phyloP scores from a whole-genome alignment of 2,888 invertebrate species.

The Aquatica leii region DNA sequence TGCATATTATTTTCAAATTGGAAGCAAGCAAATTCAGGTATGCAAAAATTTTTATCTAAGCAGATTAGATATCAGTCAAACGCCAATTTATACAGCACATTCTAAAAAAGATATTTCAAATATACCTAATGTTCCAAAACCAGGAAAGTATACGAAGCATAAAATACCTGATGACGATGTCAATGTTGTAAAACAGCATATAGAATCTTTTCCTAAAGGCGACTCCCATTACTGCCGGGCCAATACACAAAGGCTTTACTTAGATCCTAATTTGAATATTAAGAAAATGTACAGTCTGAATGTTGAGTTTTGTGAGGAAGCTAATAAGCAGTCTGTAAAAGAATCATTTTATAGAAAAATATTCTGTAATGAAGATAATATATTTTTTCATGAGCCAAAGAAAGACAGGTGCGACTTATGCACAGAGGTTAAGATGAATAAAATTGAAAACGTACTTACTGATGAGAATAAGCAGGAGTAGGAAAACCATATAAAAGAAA shows the following conservation, averaged over 20 bases:
- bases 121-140: neutral
- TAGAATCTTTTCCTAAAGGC: neutral
- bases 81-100: no score
- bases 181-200: no score
- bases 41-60: neutral
- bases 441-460: neutral
- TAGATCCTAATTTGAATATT: neutral
- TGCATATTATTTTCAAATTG: no score
- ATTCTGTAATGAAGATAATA: constrained; percentile 1
- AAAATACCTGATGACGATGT: no score
- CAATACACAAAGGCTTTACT: neutral
- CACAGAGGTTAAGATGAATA: neutral
- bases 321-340: neutral
- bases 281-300: neutral
- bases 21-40: no score
- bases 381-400: constrained; percentile 6
- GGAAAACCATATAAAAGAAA: neutral
- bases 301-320: neutral
- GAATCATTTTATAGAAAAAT: neutral
- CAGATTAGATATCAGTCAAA: neutral
- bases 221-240: constrained; percentile 2
- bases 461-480: neutral
- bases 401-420: constrained; percentile 4
- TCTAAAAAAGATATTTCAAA: no score
- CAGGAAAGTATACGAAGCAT: neutral